A percentile compares a stretch with the other conserved stretches of the same genome.
Evolutionary conservation across 2,797 vertebrate genomes (phyloP).

Genomic region (Smutsia temminckii): DNA sequence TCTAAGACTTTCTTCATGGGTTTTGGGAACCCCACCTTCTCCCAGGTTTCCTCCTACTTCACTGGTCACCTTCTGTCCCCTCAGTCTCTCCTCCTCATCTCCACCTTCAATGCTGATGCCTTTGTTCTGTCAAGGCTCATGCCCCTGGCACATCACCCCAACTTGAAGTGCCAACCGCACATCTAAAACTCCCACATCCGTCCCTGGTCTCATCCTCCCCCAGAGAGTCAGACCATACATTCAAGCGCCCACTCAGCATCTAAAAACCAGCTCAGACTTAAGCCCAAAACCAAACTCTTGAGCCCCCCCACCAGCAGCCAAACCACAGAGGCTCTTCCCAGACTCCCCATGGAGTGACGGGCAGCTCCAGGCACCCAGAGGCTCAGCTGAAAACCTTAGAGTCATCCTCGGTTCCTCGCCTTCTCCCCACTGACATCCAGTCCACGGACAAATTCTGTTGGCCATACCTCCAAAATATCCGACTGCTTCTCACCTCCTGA

Average conservation of each 20-base stretch:
- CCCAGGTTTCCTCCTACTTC: background rate
- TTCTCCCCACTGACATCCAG: background rate
- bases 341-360: too few relatives aligned
- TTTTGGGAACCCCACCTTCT: accelerated
- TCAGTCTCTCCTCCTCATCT: background rate
- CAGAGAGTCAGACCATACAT: accelerated
- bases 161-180: background rate
- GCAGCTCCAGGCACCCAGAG: too few relatives aligned
- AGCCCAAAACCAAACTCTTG: accelerated
- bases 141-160: background rate
- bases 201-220: background rate
- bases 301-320: background rate
- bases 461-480: background rate
- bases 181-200: background rate
- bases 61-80: background rate
- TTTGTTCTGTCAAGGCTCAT: background rate
- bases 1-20: background rate
- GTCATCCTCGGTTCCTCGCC: background rate
- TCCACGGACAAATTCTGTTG: background rate
- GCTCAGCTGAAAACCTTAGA: too few relatives aligned
- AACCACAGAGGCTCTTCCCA: too few relatives aligned
- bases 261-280: background rate
- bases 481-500: background rate
- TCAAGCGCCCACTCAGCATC: accelerated
- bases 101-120: accelerated